Conservation (phyloP, 2,888 invertebrate genomes). For the Himalopsyche anomala region DNA sequence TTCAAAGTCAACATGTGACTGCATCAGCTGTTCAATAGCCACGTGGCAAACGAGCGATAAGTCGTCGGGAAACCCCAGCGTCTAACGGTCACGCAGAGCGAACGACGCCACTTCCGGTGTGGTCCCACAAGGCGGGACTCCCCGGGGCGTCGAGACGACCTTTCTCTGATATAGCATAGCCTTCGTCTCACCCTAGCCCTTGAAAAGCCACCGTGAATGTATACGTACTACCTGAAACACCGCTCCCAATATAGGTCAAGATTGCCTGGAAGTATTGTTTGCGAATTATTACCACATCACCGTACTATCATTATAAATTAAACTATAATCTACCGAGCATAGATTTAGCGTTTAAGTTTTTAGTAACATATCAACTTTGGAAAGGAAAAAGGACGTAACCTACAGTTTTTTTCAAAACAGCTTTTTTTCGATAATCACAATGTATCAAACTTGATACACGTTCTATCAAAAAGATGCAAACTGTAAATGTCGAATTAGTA, state of each 20-base stretch:
- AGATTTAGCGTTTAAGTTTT: no score
- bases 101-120: constrained; percentile 24
- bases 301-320: no score
- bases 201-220: constrained; percentile 10
- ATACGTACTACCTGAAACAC: constrained; percentile 27
- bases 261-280: background rate
- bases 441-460: no score
- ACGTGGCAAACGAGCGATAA: background rate
- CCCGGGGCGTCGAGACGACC: constrained; percentile 30
- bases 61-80: constrained; percentile 3
- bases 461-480: no score
- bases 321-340: no score
- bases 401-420: no score
- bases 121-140: constrained; percentile 34
- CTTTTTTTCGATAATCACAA: no score
- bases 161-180: constrained; percentile 34
- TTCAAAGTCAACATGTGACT: background rate
- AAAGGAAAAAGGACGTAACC: no score
- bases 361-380: no score
- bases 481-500: no score
- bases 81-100: constrained; percentile 34
- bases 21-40: background rate
- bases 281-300: background rate
- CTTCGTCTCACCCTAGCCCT: constrained; percentile 31
- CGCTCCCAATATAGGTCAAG: constrained; percentile 2